A percentile compares a stretch with the other conserved stretches of the same genome.
These are phyloP conservation scores for Rhea americana DNA, from an alignment of 2,113 vertebrate species.

Conservation along the genomic window DNA sequence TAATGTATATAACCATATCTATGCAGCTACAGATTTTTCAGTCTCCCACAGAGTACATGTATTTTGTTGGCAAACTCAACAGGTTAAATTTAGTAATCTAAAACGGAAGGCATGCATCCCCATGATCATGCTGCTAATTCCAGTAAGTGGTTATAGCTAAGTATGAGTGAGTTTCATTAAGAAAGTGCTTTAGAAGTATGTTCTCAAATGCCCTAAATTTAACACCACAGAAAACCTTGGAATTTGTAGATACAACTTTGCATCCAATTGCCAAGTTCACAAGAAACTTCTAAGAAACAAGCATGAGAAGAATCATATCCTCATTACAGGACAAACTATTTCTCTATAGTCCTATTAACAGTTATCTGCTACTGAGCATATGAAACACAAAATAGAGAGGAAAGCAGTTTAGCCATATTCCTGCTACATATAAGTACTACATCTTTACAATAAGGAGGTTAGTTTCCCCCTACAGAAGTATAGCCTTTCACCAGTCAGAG, in stretches of 20 bases:
- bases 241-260: background rate
- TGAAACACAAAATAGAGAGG: background rate
- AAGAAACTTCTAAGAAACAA: background rate
- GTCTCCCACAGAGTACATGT: background rate
- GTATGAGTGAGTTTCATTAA: background rate
- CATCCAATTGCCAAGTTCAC: background rate
- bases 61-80: background rate
- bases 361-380: background rate
- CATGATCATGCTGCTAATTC: background rate
- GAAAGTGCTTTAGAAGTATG: background rate
- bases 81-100: background rate
- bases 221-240: background rate
- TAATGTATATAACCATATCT: background rate
- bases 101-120: background rate
- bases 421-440: background rate
- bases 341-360: background rate
- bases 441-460: background rate
- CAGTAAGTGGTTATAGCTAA: background rate
- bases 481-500: background rate
- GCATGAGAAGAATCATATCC: background rate
- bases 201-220: background rate
- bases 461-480: background rate
- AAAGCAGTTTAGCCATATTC: background rate
- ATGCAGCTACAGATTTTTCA: background rate
- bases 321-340: background rate